Evolutionary conservation across 2,113 vertebrate species (phyloP), one percentile per base, ranked within the genome.

Genomic region (Alaudala cheleensis): DNA sequence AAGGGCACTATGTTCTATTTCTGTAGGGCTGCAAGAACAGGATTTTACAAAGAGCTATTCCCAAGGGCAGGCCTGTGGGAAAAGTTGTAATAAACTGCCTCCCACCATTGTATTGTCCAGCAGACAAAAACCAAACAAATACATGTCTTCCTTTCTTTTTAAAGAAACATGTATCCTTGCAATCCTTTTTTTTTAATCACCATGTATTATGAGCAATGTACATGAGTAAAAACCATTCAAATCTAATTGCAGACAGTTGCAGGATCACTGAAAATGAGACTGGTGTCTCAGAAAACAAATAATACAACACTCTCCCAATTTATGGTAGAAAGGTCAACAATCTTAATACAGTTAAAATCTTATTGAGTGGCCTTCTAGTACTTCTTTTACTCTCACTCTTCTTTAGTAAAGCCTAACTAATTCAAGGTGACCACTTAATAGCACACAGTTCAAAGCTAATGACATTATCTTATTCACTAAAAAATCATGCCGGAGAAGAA

Each of bases 71-170:
- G 74, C 47, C 78, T 97, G 93, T 97, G 97, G 90, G 97, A 96
- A 98, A 97, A 96, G 50, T 60, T 88, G 69, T 79, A 94, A 67
- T 91, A 96, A 95, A 93, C 81, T 92, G 91, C 94, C 97, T 98
- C 97, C 94, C 97, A 98, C 96, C 88, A 97, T 98, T 98, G 97
- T 98, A 47, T 97, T 98, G 93, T 88, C 51, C 95, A 86, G 83
- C 77, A 92, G 37, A 81, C 34, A 96, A 95, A 96, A 92, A 93
- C 94, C 92, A 97, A 97, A 97, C 95, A 97, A 97, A 89, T 47
- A 72, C 71, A 31, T 37, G 65, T 92, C 69, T 96, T 96, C 95
- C 96, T 96, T 95, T 97, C 56, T 93, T 93, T 96, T 95, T 93
- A 90, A 93, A 81, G 93, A 88, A 93, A 93, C 45, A 54, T 6